phyloP scores from a whole-genome alignment of 2,797 vertebrate species.

The Thamnophis elegans region DNA sequence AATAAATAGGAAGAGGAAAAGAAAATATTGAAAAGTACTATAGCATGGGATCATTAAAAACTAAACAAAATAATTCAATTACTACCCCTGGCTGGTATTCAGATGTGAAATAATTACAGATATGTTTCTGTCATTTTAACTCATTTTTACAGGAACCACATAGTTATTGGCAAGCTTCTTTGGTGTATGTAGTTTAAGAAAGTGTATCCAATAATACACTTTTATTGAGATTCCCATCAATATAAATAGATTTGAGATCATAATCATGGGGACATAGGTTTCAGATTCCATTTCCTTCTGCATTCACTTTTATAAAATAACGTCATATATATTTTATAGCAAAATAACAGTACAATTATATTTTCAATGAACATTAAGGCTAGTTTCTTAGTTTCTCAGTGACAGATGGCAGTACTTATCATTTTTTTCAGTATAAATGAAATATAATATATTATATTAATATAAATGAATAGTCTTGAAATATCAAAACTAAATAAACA shows the following conservation, averaged over 20 bases:
- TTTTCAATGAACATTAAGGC: conserved; percentile 52
- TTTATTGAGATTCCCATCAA: not conserved
- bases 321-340: conserved; percentile 36
- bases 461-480: conserved; percentile 66
- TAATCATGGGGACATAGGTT: not conserved
- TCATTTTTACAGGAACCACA: not conserved
- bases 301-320: conserved; percentile 21
- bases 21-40: not conserved
- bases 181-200: not conserved
- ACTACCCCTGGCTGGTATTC: not conserved
- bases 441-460: conserved; percentile 53
- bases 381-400: conserved; percentile 51
- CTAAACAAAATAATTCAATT: not conserved
- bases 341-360: conserved; percentile 52
- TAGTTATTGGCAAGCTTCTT: not conserved
- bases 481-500: conserved; percentile 65
- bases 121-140: not conserved
- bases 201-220: not conserved
- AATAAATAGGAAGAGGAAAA: not conserved
- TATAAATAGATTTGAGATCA: not conserved
- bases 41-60: not conserved
- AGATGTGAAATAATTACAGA: not conserved
- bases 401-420: conserved; percentile 70
- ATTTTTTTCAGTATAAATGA: too few relatives aligned
- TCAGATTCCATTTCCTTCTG: not conserved